Evolutionary conservation across 2,797 vertebrate species (phyloP).

Genomic region (Tinamus major): DNA sequence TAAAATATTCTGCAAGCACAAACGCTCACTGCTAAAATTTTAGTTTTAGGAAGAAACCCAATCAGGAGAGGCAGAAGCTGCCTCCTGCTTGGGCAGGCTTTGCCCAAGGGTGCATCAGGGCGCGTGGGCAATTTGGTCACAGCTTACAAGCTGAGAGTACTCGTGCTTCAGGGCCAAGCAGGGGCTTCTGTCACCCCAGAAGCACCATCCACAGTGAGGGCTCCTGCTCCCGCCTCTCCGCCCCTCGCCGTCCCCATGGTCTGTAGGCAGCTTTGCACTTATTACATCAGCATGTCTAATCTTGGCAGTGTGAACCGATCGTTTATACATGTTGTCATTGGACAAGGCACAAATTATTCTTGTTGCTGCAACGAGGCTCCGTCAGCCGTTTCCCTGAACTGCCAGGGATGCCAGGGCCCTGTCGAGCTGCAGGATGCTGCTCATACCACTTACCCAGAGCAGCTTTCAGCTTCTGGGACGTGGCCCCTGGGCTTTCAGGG

Average conservation of each 20-base stretch:
- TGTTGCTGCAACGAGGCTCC: conserved; percentile 6
- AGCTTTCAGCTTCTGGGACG: background rate
- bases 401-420: background rate
- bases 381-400: background rate
- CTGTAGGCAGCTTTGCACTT: conserved; percentile 51
- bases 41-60: conserved; percentile 52
- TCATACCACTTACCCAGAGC: background rate
- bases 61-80: conserved; percentile 24
- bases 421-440: conserved; percentile 1
- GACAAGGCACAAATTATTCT: conserved; percentile 43
- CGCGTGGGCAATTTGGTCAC: background rate
- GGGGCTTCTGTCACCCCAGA: background rate
- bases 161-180: conserved; percentile 7
- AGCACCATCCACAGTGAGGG: background rate
- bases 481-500: background rate
- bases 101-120: conserved; percentile 10
- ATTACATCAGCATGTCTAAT: conserved; percentile 61
- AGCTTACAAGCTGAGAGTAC: background rate
- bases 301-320: background rate
- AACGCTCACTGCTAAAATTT: conserved; percentile 44
- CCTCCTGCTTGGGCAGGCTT: background rate
- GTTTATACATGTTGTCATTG: conserved; percentile 34
- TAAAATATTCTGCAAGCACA: conserved; percentile 70
- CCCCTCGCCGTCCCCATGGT: background rate
- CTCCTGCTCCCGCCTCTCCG: background rate